phyloP scores from a whole-genome alignment of 2,888 invertebrate species.

The Melanostoma scalare region DNA sequence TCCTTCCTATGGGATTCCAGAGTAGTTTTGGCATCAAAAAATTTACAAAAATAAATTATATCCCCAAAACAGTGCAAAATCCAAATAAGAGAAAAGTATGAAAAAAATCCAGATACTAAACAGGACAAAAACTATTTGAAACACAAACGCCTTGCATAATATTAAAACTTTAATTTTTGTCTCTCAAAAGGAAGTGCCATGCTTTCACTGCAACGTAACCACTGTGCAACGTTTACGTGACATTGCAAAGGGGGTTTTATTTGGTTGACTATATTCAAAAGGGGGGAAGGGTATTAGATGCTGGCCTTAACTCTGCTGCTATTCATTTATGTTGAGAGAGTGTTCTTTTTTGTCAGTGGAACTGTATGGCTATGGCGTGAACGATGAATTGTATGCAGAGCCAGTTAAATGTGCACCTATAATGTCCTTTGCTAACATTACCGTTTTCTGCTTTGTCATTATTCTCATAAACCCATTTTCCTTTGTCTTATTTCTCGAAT shows the following conservation, averaged over 20 bases:
- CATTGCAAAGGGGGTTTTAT: slow-evolving; percentile 56
- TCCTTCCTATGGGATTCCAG: slow-evolving; percentile 34
- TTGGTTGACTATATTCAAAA: slow-evolving; percentile 55
- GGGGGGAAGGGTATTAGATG: slow-evolving; percentile 23
- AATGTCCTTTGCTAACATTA: slow-evolving; percentile 70
- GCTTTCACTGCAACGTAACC: slow-evolving; percentile 20
- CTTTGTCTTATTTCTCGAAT: slow-evolving; percentile 64
- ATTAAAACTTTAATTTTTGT: slow-evolving; percentile 75
- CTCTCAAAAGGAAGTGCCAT: slow-evolving; percentile 44
- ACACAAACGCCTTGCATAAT: slow-evolving; percentile 73
- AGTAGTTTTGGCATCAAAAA: slow-evolving; percentile 54
- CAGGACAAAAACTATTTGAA: slow-evolving; percentile 39
- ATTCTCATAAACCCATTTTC: slow-evolving; percentile 45
- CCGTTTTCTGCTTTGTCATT: slow-evolving; percentile 57
- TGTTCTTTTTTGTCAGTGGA: slow-evolving; percentile 32
- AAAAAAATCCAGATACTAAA: slow-evolving; percentile 2
- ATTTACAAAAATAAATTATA: slow-evolving; percentile 57
- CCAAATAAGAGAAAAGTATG: slow-evolving; percentile 20
- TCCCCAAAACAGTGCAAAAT: slow-evolving; percentile 45
- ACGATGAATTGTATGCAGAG: slow-evolving; percentile 53
- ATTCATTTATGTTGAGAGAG: slow-evolving; percentile 55
- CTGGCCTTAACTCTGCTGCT: slow-evolving; percentile 56
- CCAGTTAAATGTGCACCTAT: slow-evolving; percentile 68
- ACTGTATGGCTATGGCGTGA: slow-evolving; percentile 2
- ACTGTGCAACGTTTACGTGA: slow-evolving; percentile 51